Evolutionary conservation across 2,888 invertebrate species (phyloP).

Genomic region (Caradrina clavipalpis): DNA sequence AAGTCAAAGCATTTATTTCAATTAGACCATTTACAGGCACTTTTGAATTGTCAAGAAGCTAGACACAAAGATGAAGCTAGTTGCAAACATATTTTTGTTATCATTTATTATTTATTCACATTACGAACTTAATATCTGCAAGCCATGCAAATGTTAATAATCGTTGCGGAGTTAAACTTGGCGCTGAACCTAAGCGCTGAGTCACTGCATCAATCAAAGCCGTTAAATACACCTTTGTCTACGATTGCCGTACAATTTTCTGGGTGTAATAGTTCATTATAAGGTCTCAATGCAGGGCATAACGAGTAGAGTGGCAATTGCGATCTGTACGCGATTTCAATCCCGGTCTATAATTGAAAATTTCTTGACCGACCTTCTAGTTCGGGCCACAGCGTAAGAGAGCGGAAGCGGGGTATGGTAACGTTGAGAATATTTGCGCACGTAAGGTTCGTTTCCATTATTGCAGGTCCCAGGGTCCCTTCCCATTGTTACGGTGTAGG

Average conservation of each 20-base stretch:
- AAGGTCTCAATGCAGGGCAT: conserved; percentile 21
- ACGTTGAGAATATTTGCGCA: not conserved
- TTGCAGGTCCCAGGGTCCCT: too few species aligned
- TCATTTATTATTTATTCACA: not conserved
- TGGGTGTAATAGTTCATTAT: conserved; percentile 12
- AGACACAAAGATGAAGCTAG: too few species aligned
- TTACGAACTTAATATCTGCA: conserved; percentile 23
- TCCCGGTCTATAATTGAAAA: conserved; percentile 52
- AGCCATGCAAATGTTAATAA: conserved; percentile 43
- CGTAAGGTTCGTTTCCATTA: not conserved
- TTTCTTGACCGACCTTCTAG: conserved; percentile 48
- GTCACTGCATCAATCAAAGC: conserved; percentile 30
- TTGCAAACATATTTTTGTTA: too few species aligned
- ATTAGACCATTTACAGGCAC: too few species aligned
- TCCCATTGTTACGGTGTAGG: not conserved
- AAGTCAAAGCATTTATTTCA: too few species aligned
- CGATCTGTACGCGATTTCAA: conserved; percentile 48
- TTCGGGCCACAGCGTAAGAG: not conserved
- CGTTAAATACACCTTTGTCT: conserved; percentile 14
- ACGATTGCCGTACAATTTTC: conserved; percentile 11
- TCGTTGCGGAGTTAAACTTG: conserved; percentile 3
- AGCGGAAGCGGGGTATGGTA: conserved; percentile 1
- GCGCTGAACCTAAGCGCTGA: conserved; percentile 13
- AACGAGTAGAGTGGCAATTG: conserved; percentile 39
- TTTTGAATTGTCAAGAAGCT: too few species aligned